Conservation (phyloP, 2,888 invertebrate genomes). For the Diarsia rubi region DNA sequence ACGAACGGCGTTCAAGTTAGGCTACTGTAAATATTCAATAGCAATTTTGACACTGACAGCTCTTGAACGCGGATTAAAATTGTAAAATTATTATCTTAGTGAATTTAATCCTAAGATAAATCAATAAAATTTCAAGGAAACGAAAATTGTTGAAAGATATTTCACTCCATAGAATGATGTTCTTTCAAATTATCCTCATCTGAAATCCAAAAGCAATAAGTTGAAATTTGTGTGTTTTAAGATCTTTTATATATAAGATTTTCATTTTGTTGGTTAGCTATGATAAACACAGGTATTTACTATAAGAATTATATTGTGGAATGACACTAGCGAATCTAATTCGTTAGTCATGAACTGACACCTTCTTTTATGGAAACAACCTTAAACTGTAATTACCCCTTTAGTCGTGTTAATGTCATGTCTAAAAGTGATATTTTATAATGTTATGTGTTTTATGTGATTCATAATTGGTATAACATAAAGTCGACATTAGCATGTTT, state of each 20-base stretch:
- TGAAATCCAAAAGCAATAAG: slow-evolving; percentile 2
- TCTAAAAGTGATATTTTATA: slow-evolving; percentile 8
- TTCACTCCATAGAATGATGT: neutral
- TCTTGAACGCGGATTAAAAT: neutral
- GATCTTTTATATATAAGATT: neutral
- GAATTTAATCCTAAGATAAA: neutral
- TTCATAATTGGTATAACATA: neutral
- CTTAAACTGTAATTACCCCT: slow-evolving; percentile 11
- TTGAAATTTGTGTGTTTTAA: neutral
- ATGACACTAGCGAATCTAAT: slow-evolving; percentile 37
- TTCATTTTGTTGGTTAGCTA: slow-evolving; percentile 21
- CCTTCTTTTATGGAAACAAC: slow-evolving; percentile 16
- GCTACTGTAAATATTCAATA: neutral
- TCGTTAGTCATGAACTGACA: slow-evolving; percentile 35
- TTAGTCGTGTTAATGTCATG: slow-evolving; percentile 25
- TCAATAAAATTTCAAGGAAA: neutral
- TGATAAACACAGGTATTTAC: slow-evolving; percentile 28
- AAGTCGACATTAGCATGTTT: neutral
- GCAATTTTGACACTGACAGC: neutral
- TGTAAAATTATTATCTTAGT: neutral
- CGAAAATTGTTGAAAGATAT: neutral
- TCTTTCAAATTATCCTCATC: neutral
- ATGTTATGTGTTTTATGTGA: neutral
- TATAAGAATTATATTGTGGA: slow-evolving; percentile 4
- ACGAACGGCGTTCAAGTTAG: neutral